Evolutionary conservation across 2,113 vertebrate species (phyloP).

Genomic region (Picathartes gymnocephalus): DNA sequence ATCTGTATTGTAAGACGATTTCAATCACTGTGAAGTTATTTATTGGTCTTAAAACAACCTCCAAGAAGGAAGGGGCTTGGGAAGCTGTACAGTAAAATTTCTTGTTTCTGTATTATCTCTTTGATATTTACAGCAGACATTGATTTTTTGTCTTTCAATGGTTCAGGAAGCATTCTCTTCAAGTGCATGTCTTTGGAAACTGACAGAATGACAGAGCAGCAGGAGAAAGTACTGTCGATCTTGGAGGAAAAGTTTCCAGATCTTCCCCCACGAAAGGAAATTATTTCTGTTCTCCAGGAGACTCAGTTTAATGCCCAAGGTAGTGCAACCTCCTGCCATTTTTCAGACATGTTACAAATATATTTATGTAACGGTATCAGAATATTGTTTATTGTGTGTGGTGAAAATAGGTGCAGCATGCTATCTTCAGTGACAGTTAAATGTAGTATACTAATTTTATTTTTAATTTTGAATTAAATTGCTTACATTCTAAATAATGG

Average conservation of each 20-base stretch:
- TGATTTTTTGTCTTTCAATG: background rate
- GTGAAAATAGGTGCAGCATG: background rate
- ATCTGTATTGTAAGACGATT: background rate
- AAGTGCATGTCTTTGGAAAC: conserved; percentile 74
- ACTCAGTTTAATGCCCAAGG: conserved; percentile 66
- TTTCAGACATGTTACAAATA: background rate
- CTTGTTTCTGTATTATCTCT: background rate
- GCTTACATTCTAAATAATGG: background rate
- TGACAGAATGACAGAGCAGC: conserved; percentile 70
- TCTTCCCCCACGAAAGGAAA: conserved; percentile 72
- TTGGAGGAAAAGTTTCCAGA: conserved; percentile 79
- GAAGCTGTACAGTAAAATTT: background rate
- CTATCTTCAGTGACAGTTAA: background rate
- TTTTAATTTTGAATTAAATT: background rate
- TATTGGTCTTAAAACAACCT: background rate
- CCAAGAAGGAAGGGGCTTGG: background rate
- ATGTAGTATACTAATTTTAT: background rate
- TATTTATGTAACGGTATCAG: background rate
- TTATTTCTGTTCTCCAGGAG: conserved; percentile 70
- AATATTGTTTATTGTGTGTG: background rate
- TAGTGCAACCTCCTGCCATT: background rate
- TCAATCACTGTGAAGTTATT: background rate
- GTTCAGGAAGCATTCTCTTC: conserved; percentile 83
- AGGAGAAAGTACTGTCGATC: conserved; percentile 76
- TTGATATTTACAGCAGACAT: background rate